Conservation (phyloP, 2,113 vertebrate genomes). For the Otus sunia region DNA sequence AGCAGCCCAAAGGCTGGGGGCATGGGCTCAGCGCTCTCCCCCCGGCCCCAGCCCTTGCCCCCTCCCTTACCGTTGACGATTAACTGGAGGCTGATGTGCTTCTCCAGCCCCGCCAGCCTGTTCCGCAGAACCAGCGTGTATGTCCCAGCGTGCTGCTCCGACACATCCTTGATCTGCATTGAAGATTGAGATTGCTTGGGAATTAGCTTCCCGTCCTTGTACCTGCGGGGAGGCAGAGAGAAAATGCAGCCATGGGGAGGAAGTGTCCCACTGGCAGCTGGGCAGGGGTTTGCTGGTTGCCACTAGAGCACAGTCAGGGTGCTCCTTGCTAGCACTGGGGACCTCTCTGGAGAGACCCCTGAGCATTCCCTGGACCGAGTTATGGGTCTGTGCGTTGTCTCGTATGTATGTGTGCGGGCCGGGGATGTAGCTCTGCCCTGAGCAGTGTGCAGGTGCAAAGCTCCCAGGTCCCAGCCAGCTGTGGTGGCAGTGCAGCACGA, state of each 20-base stretch:
- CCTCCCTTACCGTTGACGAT: conserved; percentile 86
- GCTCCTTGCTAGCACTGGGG: neutral
- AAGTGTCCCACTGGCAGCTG: conserved; percentile 25
- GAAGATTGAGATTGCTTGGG: conserved; percentile 82
- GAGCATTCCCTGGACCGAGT: neutral
- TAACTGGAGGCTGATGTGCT: conserved; percentile 84
- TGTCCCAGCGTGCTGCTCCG: conserved; percentile 82
- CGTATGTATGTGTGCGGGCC: neutral
- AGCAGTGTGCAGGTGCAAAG: neutral
- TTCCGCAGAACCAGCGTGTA: conserved; percentile 87
- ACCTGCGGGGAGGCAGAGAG: conserved; percentile 77
- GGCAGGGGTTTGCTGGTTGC: neutral
- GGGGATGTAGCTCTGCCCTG: neutral
- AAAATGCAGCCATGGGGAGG: conserved; percentile 48
- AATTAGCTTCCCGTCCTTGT: conserved; percentile 87
- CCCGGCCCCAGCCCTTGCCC: neutral
- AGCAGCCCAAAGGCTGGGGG: neutral
- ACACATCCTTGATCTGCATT: conserved; percentile 91
- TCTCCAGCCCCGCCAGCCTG: conserved; percentile 77
- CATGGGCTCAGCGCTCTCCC: neutral
- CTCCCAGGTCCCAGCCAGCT: neutral
- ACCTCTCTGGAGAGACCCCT: neutral
- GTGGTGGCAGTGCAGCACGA: neutral
- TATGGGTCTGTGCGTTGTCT: neutral
- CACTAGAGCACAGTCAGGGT: neutral